Evolutionary conservation across 2,888 invertebrate species (phyloP), one percentile per base, ranked within the genome.

Genomic region (Ennomos erosarius): DNA sequence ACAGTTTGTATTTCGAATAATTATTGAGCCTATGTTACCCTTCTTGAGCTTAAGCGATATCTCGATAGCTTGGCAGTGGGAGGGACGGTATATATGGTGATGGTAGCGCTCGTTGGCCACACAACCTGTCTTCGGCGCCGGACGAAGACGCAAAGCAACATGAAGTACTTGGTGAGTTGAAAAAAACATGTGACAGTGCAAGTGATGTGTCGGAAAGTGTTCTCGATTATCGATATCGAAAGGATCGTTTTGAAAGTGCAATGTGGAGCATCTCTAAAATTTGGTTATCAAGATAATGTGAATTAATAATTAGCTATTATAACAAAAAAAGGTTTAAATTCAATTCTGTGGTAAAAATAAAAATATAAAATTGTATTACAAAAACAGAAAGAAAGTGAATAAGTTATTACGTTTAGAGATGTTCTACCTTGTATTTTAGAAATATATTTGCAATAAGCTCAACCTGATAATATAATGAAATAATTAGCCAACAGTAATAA

Each of bases 111-210:
- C 65, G 65, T 69, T 68, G 73, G 71, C 73, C 81, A 87, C 87
- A 89, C 89, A 90, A 88, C 90, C 88, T 88, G 90, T 90, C 90
- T 91, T 90, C 92, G 90, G 84, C 89, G 75, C 74, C 75, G 74
- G 77, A 80, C 88, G 90, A 83, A 88, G 90, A 90, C 87, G 71
- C 79, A 73, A 74, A 84, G 85, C 91, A 89, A 87, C 89, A 91
- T 92, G 92, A 92, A 92, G 90, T 81, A 84, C 76, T 85, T 87
- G 92, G 92, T 92, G 85, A 92, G 92, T 90, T 67, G 46, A 69
- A 63, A 69, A 67, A 71, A 47, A 71, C 34, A 36, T 11, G 74
- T 68, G 62, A 59, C 51, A 50, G 67, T 66, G 68, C 26, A 40
- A 64, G 66, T 66, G 66, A 59, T 60, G 68, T 69, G 68, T 55